Base-by-base conservation (phyloP, 2,888 invertebrate species). In the Diaperis boleti region DNA sequence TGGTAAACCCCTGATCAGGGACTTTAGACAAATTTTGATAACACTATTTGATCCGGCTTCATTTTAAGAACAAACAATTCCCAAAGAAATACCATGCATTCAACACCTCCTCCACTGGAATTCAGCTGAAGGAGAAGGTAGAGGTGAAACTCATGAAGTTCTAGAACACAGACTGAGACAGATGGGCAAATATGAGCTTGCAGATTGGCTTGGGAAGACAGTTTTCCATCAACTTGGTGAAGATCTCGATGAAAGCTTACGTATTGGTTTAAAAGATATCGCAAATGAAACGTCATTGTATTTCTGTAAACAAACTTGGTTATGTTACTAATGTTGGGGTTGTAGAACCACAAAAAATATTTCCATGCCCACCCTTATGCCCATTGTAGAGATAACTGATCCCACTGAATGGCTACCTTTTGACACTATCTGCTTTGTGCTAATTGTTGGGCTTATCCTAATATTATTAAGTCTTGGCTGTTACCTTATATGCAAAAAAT, bases 21-120 rank as follows among this genome's bases (percentile, higher is more conserved):
- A 10, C 37, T 17, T n/a, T 22, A 17, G n/a, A n/a, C n/a, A n/a
- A n/a, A n/a, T n/a, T n/a, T n/a, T n/a, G n/a, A n/a, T n/a, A n/a
- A n/a, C n/a, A n/a, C n/a, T n/a, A n/a, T n/a, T n/a, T n/a, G n/a
- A n/a, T n/a, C n/a, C n/a, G n/a, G n/a, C 11, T 20, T 42, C 20
- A 1, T 20, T 8, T 14, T 1, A 39, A 63, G 44, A 59, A 55
- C 18, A 37, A 26, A 39, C 39, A n/a, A 73, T 87, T 33, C 83
- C 85, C 8, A 79, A 82, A 69, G 83, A 85, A 44, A 73, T 84
- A 1, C 75, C 86, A 0, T 89, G 89, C 68, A 73, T 88, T 2
- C 78, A 84, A 11, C 82, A 87, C 5, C 78, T 89, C 1, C 69
- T 86, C 0, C 84, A 86, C 69, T 89, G 89, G 88, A 87, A 87